These are phyloP conservation scores for Scolanthus callimorphus DNA, from an alignment of 92 coral and sea anemone genomes.

Conservation along the genomic window DNA sequence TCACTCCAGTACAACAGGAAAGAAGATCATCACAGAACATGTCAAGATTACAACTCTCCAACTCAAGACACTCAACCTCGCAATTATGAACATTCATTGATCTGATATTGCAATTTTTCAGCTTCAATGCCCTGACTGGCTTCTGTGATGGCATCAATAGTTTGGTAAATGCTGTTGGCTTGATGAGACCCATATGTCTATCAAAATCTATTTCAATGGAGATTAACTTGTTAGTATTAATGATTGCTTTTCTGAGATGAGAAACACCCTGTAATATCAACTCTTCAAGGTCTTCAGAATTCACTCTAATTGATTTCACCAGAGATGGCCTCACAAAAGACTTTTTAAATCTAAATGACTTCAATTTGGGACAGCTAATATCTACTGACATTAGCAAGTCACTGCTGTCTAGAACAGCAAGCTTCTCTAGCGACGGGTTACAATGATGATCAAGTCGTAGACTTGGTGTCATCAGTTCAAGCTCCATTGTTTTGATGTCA, in stretches of 20 bases:
- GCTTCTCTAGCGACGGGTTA: conserved; percentile 58
- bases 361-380: conserved; percentile 69
- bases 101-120: conserved; percentile 54
- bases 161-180: conserved; percentile 62
- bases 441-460: conserved; percentile 73
- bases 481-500: conserved; percentile 55
- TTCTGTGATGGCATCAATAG: conserved; percentile 29
- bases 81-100: conserved; percentile 46
- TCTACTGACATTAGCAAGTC: conserved; percentile 52
- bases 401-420: conserved; percentile 64
- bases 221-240: conserved; percentile 37
- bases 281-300: conserved; percentile 19
- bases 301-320: conserved; percentile 48
- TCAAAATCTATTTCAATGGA: conserved; percentile 68
- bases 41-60: conserved; percentile 77
- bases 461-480: conserved; percentile 51
- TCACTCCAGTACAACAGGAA: conserved; percentile 25
- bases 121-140: conserved; percentile 15
- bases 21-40: conserved; percentile 36
- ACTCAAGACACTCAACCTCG: conserved; percentile 37
- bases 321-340: conserved; percentile 51
- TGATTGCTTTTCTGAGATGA: conserved; percentile 41
- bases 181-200: conserved; percentile 58
- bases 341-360: conserved; percentile 45
- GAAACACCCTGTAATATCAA: conserved; percentile 55